Evolutionary conservation across 2,113 vertebrate species (phyloP).

Genomic region (Chionomys nivalis): DNA sequence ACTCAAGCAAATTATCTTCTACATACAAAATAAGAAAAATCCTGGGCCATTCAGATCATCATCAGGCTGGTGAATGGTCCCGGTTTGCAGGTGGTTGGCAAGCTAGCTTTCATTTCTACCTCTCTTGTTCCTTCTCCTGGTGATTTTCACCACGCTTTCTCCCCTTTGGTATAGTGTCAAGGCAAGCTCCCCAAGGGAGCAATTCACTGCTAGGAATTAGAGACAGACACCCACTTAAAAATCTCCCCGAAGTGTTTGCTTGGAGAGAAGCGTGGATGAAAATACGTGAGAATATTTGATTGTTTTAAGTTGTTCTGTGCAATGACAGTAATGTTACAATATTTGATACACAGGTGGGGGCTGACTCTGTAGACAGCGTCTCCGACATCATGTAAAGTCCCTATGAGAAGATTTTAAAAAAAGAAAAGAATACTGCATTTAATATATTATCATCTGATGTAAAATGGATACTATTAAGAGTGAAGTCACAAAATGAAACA

Average conservation of each 20-base stretch:
- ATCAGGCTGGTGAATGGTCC: background rate
- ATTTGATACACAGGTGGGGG: background rate
- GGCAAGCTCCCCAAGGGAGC: conserved; percentile 36
- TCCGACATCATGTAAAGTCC: background rate
- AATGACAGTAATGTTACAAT: background rate
- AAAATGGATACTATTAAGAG: conserved; percentile 27
- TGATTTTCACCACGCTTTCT: conserved; percentile 41
- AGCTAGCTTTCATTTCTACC: conserved; percentile 56
- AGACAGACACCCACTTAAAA: background rate
- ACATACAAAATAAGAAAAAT: conserved; percentile 15
- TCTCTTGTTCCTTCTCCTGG: conserved; percentile 25
- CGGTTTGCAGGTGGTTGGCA: conserved; percentile 56
- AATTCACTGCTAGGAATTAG: conserved; percentile 35
- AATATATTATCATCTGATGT: background rate
- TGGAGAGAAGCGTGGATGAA: background rate
- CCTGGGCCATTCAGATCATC: background rate
- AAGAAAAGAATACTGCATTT: background rate
- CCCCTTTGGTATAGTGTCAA: conserved; percentile 2
- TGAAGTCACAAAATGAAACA: background rate
- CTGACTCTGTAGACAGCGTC: background rate
- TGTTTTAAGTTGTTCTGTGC: background rate
- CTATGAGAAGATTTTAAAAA: conserved; percentile 1
- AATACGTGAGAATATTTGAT: background rate
- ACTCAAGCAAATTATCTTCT: conserved; percentile 54
- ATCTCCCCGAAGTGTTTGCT: background rate